Conservation (phyloP, 2,888 invertebrate species). For the Ctenicera cuprea region DNA sequence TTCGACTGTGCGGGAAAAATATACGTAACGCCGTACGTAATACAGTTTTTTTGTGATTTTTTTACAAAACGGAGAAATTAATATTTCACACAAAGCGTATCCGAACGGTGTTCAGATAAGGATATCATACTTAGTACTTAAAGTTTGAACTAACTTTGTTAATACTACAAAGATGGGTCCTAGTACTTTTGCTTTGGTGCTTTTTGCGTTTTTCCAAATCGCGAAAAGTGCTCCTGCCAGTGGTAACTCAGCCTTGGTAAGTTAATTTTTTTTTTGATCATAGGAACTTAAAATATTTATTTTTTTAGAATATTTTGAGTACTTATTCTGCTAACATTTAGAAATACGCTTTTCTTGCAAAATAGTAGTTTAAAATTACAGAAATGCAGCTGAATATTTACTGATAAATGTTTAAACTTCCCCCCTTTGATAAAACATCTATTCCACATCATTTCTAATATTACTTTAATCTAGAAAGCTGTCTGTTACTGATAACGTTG, state of each 20-base stretch:
- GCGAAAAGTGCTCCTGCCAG: conserved; percentile 26
- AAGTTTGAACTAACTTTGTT: conserved; percentile 1
- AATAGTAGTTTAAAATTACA: neutral
- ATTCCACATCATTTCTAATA: too few relatives aligned
- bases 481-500: too few relatives aligned
- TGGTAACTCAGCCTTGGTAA: conserved; percentile 50
- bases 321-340: too few relatives aligned
- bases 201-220: conserved; percentile 36
- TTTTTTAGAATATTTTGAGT: neutral
- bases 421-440: neutral
- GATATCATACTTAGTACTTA: conserved; percentile 23
- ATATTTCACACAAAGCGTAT: conserved; percentile 6
- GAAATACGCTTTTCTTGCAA: too few relatives aligned
- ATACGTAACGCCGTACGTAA: conserved; percentile 35
- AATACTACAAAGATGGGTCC: conserved; percentile 27
- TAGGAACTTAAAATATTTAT: neutral
- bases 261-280: conserved; percentile 19
- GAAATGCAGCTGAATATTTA: too few relatives aligned
- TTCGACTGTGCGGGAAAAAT: conserved; percentile 50
- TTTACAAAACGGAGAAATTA: neutral
- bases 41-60: conserved; percentile 29
- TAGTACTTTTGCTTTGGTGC: conserved; percentile 33
- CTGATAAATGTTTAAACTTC: too few relatives aligned
- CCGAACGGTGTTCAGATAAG: conserved; percentile 28
- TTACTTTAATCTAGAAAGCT: too few relatives aligned